Conservation (phyloP, 2,113 vertebrate genomes). For the Microcebus jonahi region DNA sequence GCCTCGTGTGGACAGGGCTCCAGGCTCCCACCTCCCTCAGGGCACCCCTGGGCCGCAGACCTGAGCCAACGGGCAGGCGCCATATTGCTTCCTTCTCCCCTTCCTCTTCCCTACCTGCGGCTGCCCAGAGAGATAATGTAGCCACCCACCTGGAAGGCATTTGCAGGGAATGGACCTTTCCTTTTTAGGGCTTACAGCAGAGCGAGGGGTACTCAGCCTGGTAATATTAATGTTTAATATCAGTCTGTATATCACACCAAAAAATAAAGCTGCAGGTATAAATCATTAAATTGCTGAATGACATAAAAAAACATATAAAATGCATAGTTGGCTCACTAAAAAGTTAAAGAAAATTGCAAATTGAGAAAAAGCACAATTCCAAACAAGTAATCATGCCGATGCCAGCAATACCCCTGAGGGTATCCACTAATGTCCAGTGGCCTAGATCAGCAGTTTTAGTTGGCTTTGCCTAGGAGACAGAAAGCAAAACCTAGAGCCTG, state of each 20-base stretch:
- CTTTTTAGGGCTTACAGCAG: too few species aligned
- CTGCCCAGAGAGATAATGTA: too few species aligned
- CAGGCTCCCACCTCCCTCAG: too few species aligned
- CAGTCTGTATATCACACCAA: background rate
- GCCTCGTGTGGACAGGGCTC: too few species aligned
- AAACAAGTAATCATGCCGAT: background rate
- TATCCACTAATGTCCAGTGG: background rate
- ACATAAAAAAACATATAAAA: constrained; percentile 24
- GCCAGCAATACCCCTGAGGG: background rate
- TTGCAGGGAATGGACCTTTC: too few species aligned
- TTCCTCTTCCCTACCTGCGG: too few species aligned
- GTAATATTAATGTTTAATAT: background rate
- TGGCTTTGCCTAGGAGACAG: background rate
- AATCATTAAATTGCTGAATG: constrained; percentile 5
- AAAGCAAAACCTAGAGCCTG: background rate
- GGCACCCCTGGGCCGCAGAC: too few species aligned
- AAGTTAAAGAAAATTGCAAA: background rate
- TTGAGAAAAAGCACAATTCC: background rate
- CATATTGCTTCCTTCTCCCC: too few species aligned
- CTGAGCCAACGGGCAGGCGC: too few species aligned
- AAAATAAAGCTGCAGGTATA: background rate
- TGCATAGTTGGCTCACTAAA: background rate
- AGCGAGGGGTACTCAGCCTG: background rate
- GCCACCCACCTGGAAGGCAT: too few species aligned
- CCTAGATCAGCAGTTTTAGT: background rate